phyloP scores from a whole-genome alignment of 2,113 vertebrate genomes.

The Chiloscyllium plagiosum region DNA sequence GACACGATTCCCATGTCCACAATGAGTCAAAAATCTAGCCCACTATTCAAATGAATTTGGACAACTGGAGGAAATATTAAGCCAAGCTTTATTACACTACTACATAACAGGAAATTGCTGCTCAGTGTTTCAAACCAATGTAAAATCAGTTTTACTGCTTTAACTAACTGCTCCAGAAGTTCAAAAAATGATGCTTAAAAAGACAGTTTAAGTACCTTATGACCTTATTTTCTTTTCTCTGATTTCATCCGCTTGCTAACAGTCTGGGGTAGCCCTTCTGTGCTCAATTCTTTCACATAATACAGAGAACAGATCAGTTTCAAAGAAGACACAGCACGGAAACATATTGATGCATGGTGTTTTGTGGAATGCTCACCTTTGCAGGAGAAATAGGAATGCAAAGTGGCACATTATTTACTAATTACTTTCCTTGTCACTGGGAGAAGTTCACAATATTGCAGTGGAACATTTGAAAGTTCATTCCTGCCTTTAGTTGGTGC shows the following conservation, averaged over 20 bases:
- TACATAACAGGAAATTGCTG: background rate
- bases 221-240: background rate
- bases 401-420: background rate
- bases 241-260: background rate
- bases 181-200: background rate
- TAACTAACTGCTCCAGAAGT: constrained; percentile 14
- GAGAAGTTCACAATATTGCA: background rate
- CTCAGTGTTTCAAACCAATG: background rate
- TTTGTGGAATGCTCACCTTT: background rate
- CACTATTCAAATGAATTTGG: background rate
- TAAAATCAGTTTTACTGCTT: background rate
- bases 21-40: background rate
- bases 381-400: background rate
- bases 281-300: background rate
- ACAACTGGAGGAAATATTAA: constrained; percentile 21
- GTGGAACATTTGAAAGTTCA: background rate
- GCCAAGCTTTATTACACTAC: background rate
- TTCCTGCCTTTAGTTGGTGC: background rate
- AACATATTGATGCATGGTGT: background rate
- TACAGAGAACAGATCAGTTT: background rate
- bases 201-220: background rate
- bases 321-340: background rate
- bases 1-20: background rate
- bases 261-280: background rate
- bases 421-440: background rate